These are phyloP conservation scores for Xenopus laevis DNA, from an alignment of 2,113 vertebrate genomes.

Conservation along the genomic window DNA sequence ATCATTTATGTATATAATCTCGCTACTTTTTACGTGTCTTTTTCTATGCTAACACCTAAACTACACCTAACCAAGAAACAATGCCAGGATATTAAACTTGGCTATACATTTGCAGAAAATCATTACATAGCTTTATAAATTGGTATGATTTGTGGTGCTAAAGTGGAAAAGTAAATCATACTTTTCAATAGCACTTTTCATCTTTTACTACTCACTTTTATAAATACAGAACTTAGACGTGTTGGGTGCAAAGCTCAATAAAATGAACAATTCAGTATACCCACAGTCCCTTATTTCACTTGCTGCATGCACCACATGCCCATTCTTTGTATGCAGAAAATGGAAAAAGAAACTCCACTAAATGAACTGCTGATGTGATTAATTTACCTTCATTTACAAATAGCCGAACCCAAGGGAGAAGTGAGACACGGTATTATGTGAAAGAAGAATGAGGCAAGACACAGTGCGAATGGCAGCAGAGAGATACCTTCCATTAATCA, in stretches of 20 bases:
- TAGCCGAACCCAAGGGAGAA: conserved; percentile 17
- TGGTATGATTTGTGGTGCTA: too few relatives aligned
- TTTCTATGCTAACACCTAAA: too few relatives aligned
- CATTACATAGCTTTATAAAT: too few relatives aligned
- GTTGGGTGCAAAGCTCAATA: conserved; percentile 14
- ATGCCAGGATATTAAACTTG: too few relatives aligned
- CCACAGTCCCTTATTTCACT: conserved; percentile 3
- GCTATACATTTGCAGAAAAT: too few relatives aligned
- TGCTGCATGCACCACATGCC: conserved; percentile 3
- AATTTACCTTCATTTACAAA: conserved; percentile 10
- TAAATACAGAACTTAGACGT: conserved; percentile 12
- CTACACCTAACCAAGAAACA: too few relatives aligned
- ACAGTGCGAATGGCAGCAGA: background rate
- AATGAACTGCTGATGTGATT: conserved; percentile 29
- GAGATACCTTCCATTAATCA: background rate
- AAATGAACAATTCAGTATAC: conserved; percentile 32
- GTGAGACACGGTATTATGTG: background rate
- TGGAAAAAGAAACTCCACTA: conserved; percentile 12
- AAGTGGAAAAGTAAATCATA: too few relatives aligned
- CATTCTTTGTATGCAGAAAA: conserved; percentile 9
- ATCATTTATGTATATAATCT: too few relatives aligned
- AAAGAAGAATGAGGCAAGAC: conserved; percentile 1
- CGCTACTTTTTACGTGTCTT: too few relatives aligned
- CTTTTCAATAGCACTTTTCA: too few relatives aligned
- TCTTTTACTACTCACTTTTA: background rate